Evolutionary conservation across 30 jellyfish, hydroid and myxozoan genomes (phyloP), one percentile per base, ranked within the genome.

Genomic region (Sanderia malayensis): DNA sequence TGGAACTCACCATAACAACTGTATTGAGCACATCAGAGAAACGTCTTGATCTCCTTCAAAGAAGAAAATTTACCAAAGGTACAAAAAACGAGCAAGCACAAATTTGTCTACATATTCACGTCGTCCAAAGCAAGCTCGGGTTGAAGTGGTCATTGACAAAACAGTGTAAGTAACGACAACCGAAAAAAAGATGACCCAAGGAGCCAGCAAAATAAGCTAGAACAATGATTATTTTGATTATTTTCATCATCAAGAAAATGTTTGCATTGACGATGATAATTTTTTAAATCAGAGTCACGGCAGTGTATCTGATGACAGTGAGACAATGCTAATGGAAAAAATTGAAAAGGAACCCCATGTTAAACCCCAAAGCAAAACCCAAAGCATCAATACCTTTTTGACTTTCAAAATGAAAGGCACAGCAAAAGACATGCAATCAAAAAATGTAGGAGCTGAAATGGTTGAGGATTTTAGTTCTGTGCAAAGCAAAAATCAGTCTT

Each of bases 101-200:
- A 19, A 49, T 49, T 8, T 31, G 20, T 32, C 63, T 22, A 24
- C 24, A 2, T 15, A 44, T 44, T 62, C 7, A 27, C 24, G 21
- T 18, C 79, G 64, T 15, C 79, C 79, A 66, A 66, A 66, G 63
- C 79, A 66, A 66, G 63, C 79, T 15, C 25, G 44, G 24, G n/a
- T 66, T 66, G 64, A 66, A 11, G 65, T 44, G 18, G 79, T 18
- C 20, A n/a, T n/a, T 13, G 79, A n/a, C n/a, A 66, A 17, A 34
- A 66, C 52, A 6, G 10, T 37, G 10, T 4, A 4, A 13, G 13
- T 37, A 13, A 37, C 13, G 6, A 37, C 52, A 37, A 37, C 52
- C 52, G 13, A 13, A n/a, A n/a, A n/a, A n/a, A n/a, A n/a, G n/a
- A n/a, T n/a, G n/a, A n/a, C n/a, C n/a, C n/a, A n/a, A n/a, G n/a